Evolutionary conservation across 2,797 vertebrate species (phyloP).

Genomic region (Otus scops): DNA sequence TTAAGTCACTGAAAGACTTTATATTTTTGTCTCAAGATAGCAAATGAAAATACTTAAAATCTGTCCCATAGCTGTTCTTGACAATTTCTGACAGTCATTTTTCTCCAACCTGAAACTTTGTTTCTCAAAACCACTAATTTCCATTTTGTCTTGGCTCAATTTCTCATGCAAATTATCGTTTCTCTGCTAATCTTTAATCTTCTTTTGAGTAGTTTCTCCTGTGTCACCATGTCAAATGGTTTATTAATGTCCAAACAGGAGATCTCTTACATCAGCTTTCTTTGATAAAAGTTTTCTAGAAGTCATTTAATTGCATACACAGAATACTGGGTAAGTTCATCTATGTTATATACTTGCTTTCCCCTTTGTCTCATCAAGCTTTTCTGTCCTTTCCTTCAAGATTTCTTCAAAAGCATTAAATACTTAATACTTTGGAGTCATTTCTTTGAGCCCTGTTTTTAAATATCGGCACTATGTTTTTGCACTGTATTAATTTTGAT

Average conservation of each 20-base stretch:
- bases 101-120: neutral
- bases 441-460: neutral
- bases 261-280: neutral
- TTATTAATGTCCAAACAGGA: neutral
- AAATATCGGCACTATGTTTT: neutral
- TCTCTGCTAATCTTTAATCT: neutral
- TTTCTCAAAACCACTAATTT: neutral
- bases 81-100: neutral
- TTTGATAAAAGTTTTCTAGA: neutral
- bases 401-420: neutral
- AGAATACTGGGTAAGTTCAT: neutral
- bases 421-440: neutral
- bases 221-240: neutral
- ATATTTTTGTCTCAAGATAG: neutral
- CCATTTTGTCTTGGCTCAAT: neutral
- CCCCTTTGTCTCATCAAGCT: neutral
- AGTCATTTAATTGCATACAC: neutral
- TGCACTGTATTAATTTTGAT: neutral
- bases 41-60: neutral
- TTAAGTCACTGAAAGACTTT: neutral
- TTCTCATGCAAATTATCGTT: neutral
- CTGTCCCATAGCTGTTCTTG: neutral
- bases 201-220: neutral
- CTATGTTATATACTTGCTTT: neutral
- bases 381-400: neutral